Evolutionary conservation across 2,797 vertebrate genomes (phyloP), one percentile per base, ranked within the genome.

Genomic region (Diplodus sargus): DNA sequence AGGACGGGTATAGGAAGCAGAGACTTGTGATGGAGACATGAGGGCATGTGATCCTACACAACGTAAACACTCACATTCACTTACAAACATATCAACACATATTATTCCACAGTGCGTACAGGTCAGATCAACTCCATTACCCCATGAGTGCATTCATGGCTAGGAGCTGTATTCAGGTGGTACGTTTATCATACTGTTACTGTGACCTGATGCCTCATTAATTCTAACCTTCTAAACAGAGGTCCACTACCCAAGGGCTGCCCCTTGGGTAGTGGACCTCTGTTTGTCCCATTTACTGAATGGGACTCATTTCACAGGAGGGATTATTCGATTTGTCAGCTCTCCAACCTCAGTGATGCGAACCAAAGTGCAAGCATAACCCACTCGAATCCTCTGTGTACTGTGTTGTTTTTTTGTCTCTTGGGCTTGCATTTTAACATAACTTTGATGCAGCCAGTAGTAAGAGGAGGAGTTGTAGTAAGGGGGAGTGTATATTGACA

Each of bases 231-330:
- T n/a, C n/a, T n/a, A n/a, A n/a, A n/a, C n/a, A n/a, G n/a, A n/a
- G n/a, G n/a, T n/a, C n/a, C n/a, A n/a, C n/a, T n/a, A n/a, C n/a
- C n/a, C n/a, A n/a, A n/a, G n/a, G n/a, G n/a, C 80, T 16, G 18
- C 23, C 62, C 34, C 51, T 45, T 34, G 11, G 62, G 69, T 16
- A 48, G 34, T 45, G 45, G 52, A 61, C 79, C 67, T 76, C 58
- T 72, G 58, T 80, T 90, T 66, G 72, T 82, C 75, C 72, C 34
- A 20, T 56, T 70, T 45, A 70, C 74, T 61, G 53, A 70, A 68
- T 58, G 39, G 59, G 79, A 52, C 59, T 81, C 14, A 0, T 72
- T 85, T 58, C 54, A 53, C 79, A 47, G 60, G 67, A 68, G 64
- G 61, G 15, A 34, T 43, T 60, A 78, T 71, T 83, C 64, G 42